Evolutionary conservation across 2,797 vertebrate genomes (phyloP), one percentile per base, ranked within the genome.

Genomic region (Oreochromis grahami): DNA sequence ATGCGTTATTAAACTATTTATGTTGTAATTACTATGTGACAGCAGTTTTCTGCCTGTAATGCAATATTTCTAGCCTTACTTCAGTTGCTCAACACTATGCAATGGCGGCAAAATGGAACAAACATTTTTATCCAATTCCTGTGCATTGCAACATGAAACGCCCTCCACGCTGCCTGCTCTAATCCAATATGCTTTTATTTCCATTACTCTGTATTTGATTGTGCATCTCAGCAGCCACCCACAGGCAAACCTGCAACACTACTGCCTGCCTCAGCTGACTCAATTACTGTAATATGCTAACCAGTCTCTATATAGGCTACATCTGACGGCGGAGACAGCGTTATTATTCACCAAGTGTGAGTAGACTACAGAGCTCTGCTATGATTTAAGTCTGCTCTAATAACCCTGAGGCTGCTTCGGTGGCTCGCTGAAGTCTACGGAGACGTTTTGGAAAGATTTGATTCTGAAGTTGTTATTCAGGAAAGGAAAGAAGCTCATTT

Each of bases 171-270:
- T 36, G 88, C 87, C 90, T 82, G 19, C 88, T 84, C 86, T 93
- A 94, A 96, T 94, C 82, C 84, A 94, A 95, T 95, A 79, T 86
- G 79, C 76, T 78, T 90, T 92, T 90, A 93, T 95, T 94, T 95
- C 88, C 92, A 94, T 93, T 89, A 91, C 87, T 85, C 91, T 91
- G 87, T 91, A 94, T 96, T 95, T 87, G 91, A 96, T 96, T 95
- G 91, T 82, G 80, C 86, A 88, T 93, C 93, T 88, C 87, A 87
- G 89, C 90, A 91, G 87, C 92, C 93, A 82, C 91, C 93, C 94
- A 94, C 94, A 83, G 87, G 85, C 88, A 70, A 70, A 85, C 76
- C 76, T 84, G 85, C 78, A 81, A 82, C 84, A 78, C 55, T 79
- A 5, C n/a, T 26, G 83, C 80, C 85, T 60, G 82, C 51, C 87